phyloP scores from a whole-genome alignment of 1,140 invertebrate species.

The Zaprionus vittiger region DNA sequence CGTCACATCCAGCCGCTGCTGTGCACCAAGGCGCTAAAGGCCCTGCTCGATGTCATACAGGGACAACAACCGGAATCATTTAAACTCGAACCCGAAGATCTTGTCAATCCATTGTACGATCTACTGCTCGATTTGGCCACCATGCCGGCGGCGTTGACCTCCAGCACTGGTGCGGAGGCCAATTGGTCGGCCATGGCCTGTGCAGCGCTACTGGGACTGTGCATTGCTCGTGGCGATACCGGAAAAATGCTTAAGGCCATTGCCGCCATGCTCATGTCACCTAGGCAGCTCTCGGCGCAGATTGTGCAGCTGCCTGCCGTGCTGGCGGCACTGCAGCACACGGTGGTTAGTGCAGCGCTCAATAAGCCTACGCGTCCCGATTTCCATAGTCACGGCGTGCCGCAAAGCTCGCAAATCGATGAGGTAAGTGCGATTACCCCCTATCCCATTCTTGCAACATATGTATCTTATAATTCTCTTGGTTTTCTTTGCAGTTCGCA shows the following conservation, averaged over 20 bases:
- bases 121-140: slow-evolving; percentile 92
- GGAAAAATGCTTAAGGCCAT: slow-evolving; percentile 95
- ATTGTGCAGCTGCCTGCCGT: slow-evolving; percentile 95
- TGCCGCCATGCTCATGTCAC: slow-evolving; percentile 94
- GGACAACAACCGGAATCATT: slow-evolving; percentile 86
- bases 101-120: slow-evolving; percentile 92
- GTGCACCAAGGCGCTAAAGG: slow-evolving; percentile 93
- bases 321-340: slow-evolving; percentile 93
- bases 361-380: slow-evolving; percentile 93
- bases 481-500: slow-evolving; percentile 52
- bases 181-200: slow-evolving; percentile 94
- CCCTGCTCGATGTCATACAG: slow-evolving; percentile 95
- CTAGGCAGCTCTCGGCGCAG: slow-evolving; percentile 90
- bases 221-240: slow-evolving; percentile 97
- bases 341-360: slow-evolving; percentile 94
- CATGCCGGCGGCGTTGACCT: slow-evolving; percentile 85
- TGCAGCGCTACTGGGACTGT: slow-evolving; percentile 94
- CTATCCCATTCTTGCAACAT: background rate
- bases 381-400: slow-evolving; percentile 95
- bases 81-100: slow-evolving; percentile 88
- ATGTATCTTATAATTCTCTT: background rate
- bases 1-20: slow-evolving; percentile 91
- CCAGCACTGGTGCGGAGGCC: slow-evolving; percentile 86
- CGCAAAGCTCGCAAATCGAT: slow-evolving; percentile 90
- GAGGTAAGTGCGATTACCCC: slow-evolving; percentile 87